These are phyloP conservation scores for Piliocolobus tephrosceles DNA, from an alignment of 2,113 vertebrate species.

Conservation along the genomic window DNA sequence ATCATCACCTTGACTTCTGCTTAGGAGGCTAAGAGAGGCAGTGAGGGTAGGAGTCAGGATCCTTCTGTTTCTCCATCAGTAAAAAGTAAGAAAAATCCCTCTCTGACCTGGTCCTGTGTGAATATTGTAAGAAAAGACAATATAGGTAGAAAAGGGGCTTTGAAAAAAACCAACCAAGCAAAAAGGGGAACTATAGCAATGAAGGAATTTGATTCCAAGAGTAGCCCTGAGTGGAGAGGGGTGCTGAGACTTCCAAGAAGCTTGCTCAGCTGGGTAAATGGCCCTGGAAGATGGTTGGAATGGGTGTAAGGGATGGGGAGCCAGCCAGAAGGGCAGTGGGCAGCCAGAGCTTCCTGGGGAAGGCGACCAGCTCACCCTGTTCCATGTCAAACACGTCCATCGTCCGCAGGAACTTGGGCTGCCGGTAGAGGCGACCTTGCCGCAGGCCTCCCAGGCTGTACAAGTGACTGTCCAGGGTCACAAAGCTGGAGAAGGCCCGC, in stretches of 20 bases:
- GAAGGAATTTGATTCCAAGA: background rate
- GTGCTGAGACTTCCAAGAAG: background rate
- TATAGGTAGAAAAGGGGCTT: background rate
- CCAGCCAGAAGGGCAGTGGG: background rate
- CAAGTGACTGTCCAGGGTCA: conserved; percentile 88
- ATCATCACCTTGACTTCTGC: background rate
- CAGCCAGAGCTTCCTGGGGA: background rate
- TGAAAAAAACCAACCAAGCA: background rate
- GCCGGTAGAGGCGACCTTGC: conserved; percentile 93
- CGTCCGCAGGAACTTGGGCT: conserved; percentile 97
- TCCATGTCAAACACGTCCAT: conserved; percentile 95
- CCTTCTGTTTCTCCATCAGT: background rate
- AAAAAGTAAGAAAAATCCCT: background rate
- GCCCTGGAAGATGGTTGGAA: accelerated
- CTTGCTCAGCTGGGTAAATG: background rate
- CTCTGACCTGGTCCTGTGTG: background rate
- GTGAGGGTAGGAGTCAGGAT: background rate
- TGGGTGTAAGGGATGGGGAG: background rate
- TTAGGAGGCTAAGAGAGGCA: background rate
- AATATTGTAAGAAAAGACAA: background rate
- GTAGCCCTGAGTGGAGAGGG: background rate
- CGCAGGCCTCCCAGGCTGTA: conserved; percentile 95
- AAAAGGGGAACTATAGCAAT: background rate
- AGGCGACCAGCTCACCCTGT: conserved; percentile 86
- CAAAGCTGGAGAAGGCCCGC: conserved; percentile 93